Evolutionary conservation across 2,113 vertebrate genomes (phyloP).

Genomic region (Neodontobutis hainanensis): DNA sequence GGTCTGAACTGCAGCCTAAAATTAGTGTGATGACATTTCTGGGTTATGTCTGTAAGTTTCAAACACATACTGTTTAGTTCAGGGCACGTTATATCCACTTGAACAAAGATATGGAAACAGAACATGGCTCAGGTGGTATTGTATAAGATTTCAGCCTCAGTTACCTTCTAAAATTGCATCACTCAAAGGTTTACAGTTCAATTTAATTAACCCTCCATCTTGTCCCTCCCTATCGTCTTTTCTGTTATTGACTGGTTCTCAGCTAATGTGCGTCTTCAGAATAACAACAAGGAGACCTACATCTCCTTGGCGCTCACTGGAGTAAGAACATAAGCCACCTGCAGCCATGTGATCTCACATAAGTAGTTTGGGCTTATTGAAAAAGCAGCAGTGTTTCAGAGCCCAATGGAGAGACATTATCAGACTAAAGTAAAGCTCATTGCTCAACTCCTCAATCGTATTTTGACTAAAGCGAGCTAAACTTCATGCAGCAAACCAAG

Average conservation of each 20-base stretch:
- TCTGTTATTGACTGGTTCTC: background rate
- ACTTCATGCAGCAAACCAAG: constrained; percentile 17
- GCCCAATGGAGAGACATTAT: constrained; percentile 36
- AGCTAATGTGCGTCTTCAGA: constrained; percentile 6
- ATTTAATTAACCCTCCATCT: constrained; percentile 4
- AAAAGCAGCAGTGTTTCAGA: constrained; percentile 31
- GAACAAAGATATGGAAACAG: too few species aligned
- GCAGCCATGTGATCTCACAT: constrained; percentile 51
- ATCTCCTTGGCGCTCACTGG: constrained; percentile 27
- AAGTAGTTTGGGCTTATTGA: constrained; percentile 42
- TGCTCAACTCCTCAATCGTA: constrained; percentile 45
- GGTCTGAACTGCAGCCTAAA: constrained; percentile 49
- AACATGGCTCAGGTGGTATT: too few species aligned
- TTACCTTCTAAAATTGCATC: background rate
- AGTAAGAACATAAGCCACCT: constrained; percentile 50
- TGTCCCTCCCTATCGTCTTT: constrained; percentile 1
- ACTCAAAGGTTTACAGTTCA: background rate
- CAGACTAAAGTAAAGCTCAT: constrained; percentile 49
- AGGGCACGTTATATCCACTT: background rate
- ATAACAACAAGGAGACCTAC: constrained; percentile 22
- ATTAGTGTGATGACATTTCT: constrained; percentile 74
- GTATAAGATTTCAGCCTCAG: background rate
- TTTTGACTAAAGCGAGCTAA: constrained; percentile 40
- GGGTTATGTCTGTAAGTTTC: constrained; percentile 68
- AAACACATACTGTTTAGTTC: constrained; percentile 14